Base-by-base conservation (phyloP, 2,888 invertebrate genomes). In the Aleiodes alternator region DNA sequence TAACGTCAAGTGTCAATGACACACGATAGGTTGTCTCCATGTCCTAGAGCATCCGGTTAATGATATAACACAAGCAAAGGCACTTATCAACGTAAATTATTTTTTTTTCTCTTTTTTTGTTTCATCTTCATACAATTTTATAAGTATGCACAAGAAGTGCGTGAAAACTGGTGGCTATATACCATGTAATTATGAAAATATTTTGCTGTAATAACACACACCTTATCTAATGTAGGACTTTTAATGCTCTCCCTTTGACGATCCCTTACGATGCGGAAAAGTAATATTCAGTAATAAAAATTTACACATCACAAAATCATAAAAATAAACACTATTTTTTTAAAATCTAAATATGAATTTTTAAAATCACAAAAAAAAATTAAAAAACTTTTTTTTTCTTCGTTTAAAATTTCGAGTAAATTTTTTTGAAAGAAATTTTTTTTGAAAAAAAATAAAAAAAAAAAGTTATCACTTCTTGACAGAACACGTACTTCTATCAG, bases 401-500 rank as follows among this genome's bases (percentile, higher is more conserved):
- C 72, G 11, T 48, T 43, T 7, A 14, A 38, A 23, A 43, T 55
- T 38, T 59, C 53, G 61, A 5, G 61, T 16, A 6, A 14, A 51
- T 69, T 70, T 53, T 11, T 38, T 43, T 16, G 34, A 23, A 6
- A 8, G 23, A 48, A 50, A 8, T 48, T 11, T 69, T 69, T 16
- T 8, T 55, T 29, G 38, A 66, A 56, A 53, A 66, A 69, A 75
- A 11, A 29, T 57, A 70, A 69, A 56, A n/a, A 57, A 69, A 71
- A 43, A 8, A 16, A n/a, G n/a, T 73, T 61, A 72, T 75, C 78
- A 72, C 77, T 75, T 76, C 78, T 76, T 73, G 69, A 77, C 76
- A 76, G 72, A 80, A 78, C 79, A 81, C 86, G 85, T 83, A 84
- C 84, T 86, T 81, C 86, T 87, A 86, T 88, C 85, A 84, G 87